These are phyloP conservation scores for Galeruca laticollis DNA, from an alignment of 2,888 invertebrate genomes.

Conservation along the genomic window DNA sequence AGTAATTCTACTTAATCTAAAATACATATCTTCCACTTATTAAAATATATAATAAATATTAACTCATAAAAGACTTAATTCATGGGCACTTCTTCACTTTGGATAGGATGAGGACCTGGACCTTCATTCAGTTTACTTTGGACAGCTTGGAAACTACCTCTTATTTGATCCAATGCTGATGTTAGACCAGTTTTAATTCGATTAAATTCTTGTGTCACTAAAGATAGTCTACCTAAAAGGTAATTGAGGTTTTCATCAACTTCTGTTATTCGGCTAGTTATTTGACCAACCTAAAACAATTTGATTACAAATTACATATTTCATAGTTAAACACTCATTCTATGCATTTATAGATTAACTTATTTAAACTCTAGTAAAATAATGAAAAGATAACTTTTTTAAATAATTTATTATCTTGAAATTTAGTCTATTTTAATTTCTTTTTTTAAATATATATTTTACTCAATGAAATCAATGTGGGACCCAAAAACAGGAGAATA, in stretches of 20 bases:
- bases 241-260: constrained; percentile 87
- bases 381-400: too few species aligned
- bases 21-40: constrained; percentile 9
- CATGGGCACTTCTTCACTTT: constrained; percentile 51
- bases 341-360: too few species aligned
- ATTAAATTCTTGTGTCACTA: constrained; percentile 88
- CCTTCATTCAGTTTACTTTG: constrained; percentile 70
- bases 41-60: background rate
- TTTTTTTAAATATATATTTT: too few species aligned
- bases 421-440: too few species aligned
- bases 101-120: constrained; percentile 72
- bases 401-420: too few species aligned
- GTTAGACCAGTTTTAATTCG: constrained; percentile 83
- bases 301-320: constrained; percentile 30
- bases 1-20: constrained; percentile 19
- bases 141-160: constrained; percentile 74
- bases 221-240: constrained; percentile 80
- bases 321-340: too few species aligned
- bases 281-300: constrained; percentile 75
- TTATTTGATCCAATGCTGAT: constrained; percentile 78
- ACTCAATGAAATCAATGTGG: too few species aligned
- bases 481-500: too few species aligned
- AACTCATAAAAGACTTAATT: background rate
- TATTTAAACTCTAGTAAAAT: too few species aligned
- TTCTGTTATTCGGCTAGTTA: constrained; percentile 81